phyloP scores from a whole-genome alignment of 2,797 vertebrate species.

The Tadarida brasiliensis region DNA sequence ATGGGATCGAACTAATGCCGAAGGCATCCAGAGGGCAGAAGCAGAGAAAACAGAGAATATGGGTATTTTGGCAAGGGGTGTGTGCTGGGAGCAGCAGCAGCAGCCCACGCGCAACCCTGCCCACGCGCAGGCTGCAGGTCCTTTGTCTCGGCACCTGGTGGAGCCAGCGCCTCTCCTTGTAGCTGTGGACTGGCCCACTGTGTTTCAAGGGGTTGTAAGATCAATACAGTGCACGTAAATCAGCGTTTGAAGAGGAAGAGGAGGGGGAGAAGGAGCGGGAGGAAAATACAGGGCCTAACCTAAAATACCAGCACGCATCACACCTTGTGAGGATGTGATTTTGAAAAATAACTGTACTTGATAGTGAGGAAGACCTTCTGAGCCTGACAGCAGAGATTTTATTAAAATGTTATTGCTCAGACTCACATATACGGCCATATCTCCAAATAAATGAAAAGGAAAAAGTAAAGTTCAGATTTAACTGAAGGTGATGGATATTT shows the following conservation, averaged over 20 bases:
- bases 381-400: neutral
- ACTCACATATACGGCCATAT: neutral
- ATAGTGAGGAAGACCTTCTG: neutral
- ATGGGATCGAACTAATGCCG: neutral
- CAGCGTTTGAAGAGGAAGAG: neutral
- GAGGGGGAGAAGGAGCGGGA: neutral
- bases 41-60: neutral
- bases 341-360: neutral
- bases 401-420: conserved; percentile 26
- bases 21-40: neutral
- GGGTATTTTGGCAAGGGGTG: neutral
- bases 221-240: neutral
- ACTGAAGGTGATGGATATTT: conserved; percentile 43
- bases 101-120: neutral
- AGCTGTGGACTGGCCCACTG: no score
- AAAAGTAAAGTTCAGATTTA: conserved; percentile 34
- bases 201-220: neutral
- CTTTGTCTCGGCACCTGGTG: conserved; percentile 25
- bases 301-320: neutral
- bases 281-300: neutral
- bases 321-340: neutral
- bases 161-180: neutral
- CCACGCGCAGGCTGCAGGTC: rapidly evolving
- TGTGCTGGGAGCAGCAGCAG: neutral
- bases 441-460: conserved; percentile 11